These are phyloP conservation scores for Athalia rosae DNA, from an alignment of 2,888 invertebrate genomes.

Conservation along the genomic window DNA sequence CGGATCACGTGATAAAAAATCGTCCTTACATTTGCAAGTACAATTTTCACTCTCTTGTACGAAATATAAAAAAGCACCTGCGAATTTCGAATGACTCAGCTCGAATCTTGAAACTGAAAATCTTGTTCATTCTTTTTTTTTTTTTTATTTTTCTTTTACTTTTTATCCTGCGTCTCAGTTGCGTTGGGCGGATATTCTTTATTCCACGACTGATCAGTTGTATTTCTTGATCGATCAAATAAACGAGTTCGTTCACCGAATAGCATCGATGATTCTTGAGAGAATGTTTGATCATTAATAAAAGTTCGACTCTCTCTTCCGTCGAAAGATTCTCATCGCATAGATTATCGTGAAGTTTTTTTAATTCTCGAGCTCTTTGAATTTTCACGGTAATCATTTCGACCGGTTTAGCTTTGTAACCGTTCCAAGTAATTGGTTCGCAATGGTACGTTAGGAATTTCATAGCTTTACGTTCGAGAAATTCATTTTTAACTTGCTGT, in stretches of 20 bases:
- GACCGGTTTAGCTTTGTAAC: conserved; percentile 81
- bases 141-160: conserved; percentile 55
- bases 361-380: conserved; percentile 85
- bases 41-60: conserved; percentile 61
- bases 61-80: conserved; percentile 63
- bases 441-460: conserved; percentile 82
- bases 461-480: conserved; percentile 78
- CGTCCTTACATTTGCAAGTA: conserved; percentile 55
- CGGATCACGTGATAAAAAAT: conserved; percentile 44
- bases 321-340: conserved; percentile 76
- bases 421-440: conserved; percentile 85
- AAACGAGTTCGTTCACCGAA: conserved; percentile 77
- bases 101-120: background rate
- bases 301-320: conserved; percentile 82
- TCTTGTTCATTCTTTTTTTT: conserved; percentile 3
- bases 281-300: conserved; percentile 82
- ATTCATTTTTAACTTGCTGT: conserved; percentile 78
- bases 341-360: conserved; percentile 83
- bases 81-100: background rate
- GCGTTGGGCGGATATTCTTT: conserved; percentile 77
- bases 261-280: conserved; percentile 78
- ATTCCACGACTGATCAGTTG: conserved; percentile 81
- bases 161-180: conserved; percentile 80
- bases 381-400: conserved; percentile 89
- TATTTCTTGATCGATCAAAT: conserved; percentile 83